Evolutionary conservation across 2,113 vertebrate species (phyloP), one percentile per base, ranked within the genome.

Genomic region (Cebidichthys violaceus): DNA sequence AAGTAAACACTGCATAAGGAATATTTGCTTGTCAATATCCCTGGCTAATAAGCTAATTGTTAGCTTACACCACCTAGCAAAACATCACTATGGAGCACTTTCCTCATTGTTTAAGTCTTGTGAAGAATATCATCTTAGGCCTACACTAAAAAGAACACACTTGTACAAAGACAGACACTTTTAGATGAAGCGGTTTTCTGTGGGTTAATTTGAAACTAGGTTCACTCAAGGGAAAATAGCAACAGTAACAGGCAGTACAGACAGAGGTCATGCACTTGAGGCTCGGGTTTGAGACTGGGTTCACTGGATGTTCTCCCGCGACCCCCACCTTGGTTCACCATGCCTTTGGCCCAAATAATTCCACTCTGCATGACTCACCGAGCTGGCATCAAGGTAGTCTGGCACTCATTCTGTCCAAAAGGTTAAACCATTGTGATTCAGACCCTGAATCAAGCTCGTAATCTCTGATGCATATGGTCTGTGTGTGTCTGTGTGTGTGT

Each of bases 361-460:
- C 65, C 73, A 45, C 68, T 37, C 52, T 45, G 62, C 41, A 35
- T 84, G 87, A 90, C 59, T 86, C 75, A 80, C 41, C 1, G 10
- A 54, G 75, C 54, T 71, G 73, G 71, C 75, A 80, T 70, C 27
- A 74, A 66, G 39, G 57, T 82, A 55, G 77, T 50, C 67, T 20
- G 70, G 31, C 67, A 64, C 54, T 27, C 59, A 73, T 68, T 66
- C 14, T 31, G 27, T 64, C 35, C 45, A 39, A 55, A 67, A 80
- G 70, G 66, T 80, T 72, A 54, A 22, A 72, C 41, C 54, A 37
- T 27, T 73, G 52, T 84, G 75, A 86, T 35, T 74, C 81, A 75
- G 37, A 41, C 8, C 33, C 59, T 74, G 77, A 84, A 45, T 82
- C 47, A 10, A 22, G 31, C 69, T 60, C 0, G 5, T 57, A 59